Evolutionary conservation across 2,888 invertebrate species (phyloP).

Genomic region (Folsomia manolachei): DNA sequence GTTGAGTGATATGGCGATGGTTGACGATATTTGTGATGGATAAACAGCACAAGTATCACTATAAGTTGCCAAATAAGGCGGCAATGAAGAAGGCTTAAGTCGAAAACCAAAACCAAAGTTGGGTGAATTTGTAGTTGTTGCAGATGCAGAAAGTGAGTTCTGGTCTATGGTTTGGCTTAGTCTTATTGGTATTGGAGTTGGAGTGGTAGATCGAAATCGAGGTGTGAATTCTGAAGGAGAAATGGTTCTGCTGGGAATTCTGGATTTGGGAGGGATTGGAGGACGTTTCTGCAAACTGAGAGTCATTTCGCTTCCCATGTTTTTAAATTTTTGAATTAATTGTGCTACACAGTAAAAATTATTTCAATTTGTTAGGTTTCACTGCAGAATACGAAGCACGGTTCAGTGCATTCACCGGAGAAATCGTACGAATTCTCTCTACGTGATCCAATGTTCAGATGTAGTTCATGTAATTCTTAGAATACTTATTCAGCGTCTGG

Average conservation of each 20-base stretch:
- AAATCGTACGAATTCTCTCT: too few relatives aligned
- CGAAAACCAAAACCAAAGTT: neutral
- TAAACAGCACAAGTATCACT: neutral
- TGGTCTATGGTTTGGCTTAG: too few relatives aligned
- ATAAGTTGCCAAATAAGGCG: neutral
- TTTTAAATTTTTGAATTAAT: neutral
- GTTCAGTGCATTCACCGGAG: neutral
- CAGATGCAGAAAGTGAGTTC: too few relatives aligned
- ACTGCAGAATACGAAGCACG: neutral
- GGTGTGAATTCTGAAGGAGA: too few relatives aligned
- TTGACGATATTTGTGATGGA: neutral
- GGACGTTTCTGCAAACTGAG: neutral
- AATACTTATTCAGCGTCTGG: neutral
- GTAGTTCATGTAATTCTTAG: too few relatives aligned
- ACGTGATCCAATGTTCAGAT: too few relatives aligned
- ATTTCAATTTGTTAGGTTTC: neutral
- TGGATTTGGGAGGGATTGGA: neutral
- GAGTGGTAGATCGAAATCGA: too few relatives aligned
- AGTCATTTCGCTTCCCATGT: constrained; percentile 3
- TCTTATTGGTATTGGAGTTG: neutral
- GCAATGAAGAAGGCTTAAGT: neutral
- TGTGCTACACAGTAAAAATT: neutral
- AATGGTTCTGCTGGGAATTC: neutral
- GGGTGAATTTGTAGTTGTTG: too few relatives aligned
- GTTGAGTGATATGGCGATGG: neutral